Conservation (phyloP, 2,888 invertebrate species). For the Callyntrura sp. region DNA sequence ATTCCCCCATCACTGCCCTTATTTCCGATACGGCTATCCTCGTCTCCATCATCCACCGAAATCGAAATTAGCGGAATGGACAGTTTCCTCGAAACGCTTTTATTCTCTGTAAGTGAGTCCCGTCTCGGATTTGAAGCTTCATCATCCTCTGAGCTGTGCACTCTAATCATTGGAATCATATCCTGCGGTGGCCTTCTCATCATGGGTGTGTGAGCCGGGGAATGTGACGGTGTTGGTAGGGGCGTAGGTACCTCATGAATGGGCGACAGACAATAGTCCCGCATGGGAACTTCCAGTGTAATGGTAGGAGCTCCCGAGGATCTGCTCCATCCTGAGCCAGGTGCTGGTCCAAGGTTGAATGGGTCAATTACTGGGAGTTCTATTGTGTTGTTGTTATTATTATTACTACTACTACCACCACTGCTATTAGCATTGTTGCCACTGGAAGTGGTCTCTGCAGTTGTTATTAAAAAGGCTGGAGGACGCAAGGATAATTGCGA, state of each 20-base stretch:
- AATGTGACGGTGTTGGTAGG: constrained; percentile 89
- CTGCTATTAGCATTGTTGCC: constrained; percentile 24
- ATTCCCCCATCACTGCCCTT: not conserved
- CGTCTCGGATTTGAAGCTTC: constrained; percentile 57
- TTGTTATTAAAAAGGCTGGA: constrained; percentile 83
- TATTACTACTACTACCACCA: constrained; percentile 21
- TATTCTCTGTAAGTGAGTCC: constrained; percentile 51
- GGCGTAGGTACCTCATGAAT: constrained; percentile 90
- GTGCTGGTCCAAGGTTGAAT: constrained; percentile 79
- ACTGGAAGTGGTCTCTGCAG: constrained; percentile 74
- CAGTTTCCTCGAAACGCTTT: constrained; percentile 60
- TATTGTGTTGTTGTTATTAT: constrained; percentile 79
- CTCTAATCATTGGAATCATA: constrained; percentile 79
- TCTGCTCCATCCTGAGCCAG: constrained; percentile 85
- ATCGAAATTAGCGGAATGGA: constrained; percentile 84
- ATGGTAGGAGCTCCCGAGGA: constrained; percentile 91
- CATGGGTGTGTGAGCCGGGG: constrained; percentile 89
- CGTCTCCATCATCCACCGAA: constrained; percentile 85
- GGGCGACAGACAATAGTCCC: constrained; percentile 90
- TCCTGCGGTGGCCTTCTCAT: constrained; percentile 85
- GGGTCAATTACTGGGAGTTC: constrained; percentile 84
- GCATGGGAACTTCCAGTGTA: constrained; percentile 91
- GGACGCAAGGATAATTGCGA: constrained; percentile 87
- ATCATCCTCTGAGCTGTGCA: constrained; percentile 83
- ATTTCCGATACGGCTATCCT: constrained; percentile 85